A percentile compares a stretch with the other conserved stretches of the same genome.
Evolutionary conservation across 2,797 vertebrate species (phyloP).

Genomic region (Danio albolineatus): DNA sequence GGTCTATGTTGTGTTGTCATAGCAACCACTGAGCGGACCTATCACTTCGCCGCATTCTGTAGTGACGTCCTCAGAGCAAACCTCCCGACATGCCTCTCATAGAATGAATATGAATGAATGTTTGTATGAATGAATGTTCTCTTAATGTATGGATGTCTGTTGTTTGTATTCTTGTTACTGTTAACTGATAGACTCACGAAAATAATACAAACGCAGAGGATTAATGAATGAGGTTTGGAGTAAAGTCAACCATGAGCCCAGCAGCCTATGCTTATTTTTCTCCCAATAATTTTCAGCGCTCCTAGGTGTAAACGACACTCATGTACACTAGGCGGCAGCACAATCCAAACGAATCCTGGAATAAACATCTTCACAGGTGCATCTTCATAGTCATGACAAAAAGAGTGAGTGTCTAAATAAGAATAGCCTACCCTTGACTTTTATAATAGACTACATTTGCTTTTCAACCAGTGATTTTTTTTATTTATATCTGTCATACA

Average conservation of each 20-base stretch:
- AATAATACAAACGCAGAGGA: background rate
- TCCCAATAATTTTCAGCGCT: background rate
- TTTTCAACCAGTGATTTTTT: background rate
- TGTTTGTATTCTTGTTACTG: background rate
- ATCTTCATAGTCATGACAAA: background rate
- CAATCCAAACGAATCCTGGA: no score
- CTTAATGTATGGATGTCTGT: no score
- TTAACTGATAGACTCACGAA: background rate
- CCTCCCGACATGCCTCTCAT: no score
- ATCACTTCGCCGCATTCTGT: background rate
- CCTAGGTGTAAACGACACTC: background rate
- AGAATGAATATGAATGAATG: background rate
- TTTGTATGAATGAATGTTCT: no score
- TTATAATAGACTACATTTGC: background rate
- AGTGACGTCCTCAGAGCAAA: background rate
- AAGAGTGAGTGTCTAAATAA: no score
- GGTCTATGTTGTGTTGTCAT: conserved; percentile 18
- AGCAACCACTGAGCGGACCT: conserved; percentile 29
- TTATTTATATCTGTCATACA: background rate
- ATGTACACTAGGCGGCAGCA: conserved; percentile 34
- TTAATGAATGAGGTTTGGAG: background rate
- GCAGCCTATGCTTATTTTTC: background rate
- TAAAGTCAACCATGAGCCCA: background rate
- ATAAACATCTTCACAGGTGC: no score
- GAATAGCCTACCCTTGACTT: background rate